A percentile compares a stretch with the other conserved stretches of the same genome.
phyloP scores from a whole-genome alignment of 2,113 vertebrate species.

The Psittacara wagleri region DNA sequence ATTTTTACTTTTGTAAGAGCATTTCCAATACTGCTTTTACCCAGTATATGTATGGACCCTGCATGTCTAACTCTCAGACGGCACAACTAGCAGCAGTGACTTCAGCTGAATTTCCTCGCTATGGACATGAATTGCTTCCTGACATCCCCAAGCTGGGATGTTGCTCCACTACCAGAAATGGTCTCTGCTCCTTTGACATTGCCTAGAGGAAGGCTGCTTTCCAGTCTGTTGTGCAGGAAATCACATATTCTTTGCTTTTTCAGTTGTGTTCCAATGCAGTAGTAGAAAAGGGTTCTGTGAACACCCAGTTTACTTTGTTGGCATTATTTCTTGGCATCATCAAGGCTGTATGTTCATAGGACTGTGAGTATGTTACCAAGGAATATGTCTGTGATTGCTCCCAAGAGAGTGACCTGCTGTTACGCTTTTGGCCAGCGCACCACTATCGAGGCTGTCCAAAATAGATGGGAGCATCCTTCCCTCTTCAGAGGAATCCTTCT shows the following conservation, averaged over 20 bases:
- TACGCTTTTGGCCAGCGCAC: background rate
- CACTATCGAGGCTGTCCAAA: background rate
- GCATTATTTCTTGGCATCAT: background rate
- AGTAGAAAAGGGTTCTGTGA: background rate
- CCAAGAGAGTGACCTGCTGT: background rate
- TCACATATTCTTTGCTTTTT: background rate
- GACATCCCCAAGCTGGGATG: background rate
- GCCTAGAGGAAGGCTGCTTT: background rate
- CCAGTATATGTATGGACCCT: fast-evolving
- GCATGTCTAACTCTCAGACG: background rate
- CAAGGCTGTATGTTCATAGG: background rate
- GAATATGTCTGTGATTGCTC: background rate
- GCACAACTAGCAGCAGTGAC: background rate
- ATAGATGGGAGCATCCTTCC: background rate
- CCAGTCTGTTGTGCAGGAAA: background rate
- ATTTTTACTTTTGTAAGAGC: background rate
- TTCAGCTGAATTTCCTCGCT: background rate
- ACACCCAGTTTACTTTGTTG: background rate
- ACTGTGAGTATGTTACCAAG: background rate
- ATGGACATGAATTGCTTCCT: background rate
- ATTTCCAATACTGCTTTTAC: background rate
- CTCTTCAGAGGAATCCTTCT: background rate
- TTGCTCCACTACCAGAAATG: background rate
- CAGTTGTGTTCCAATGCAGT: background rate
- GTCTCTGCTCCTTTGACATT: background rate